Evolutionary conservation across 2,113 vertebrate genomes (phyloP), one percentile per base, ranked within the genome.

Genomic region (Odocoileus hemionus): DNA sequence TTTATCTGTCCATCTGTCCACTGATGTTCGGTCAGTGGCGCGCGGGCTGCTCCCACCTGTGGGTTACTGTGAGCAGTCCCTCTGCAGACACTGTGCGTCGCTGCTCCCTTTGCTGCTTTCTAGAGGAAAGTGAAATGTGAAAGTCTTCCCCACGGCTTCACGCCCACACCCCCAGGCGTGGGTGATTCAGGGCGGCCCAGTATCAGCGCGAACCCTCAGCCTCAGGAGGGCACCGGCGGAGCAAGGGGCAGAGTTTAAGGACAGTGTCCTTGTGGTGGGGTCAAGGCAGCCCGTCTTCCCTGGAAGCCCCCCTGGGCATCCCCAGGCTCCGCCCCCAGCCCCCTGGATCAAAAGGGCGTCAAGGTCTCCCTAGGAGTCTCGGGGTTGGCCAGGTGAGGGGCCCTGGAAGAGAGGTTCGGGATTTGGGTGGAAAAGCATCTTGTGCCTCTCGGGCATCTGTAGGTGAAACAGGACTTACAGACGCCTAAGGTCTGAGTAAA

Each of bases 121-220:
- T 28, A 54, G 9, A 74, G 50, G 16, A 55, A 39, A 36, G 6
- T 89, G n/a, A 74, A 43, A 30, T 11, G 16, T 13, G 1, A 15
- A 50, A 25, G 43, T 23, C 58, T 25, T 39, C 45, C 39, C 57
- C 58, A 9, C 3, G 4, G 2, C 43, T 4, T 19, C 57, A 47
- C 0, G 5, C 84, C 45, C 30, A 26, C 8, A 16, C 30, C 45
- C 13, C 1, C 2, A 3, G 61, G 21, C 9, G 11, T 0, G 3
- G 3, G 58, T 25, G 43, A 36, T 17, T 33, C 45, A 67, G 60
- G 64, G 64, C 19, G 23, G 21, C 33, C 2, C 43, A 67, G 60
- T 6, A 23, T 16, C 45, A 16, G 1, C 25, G 13, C 45, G 1
- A 16, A 87, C 45, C 21, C 45, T 36, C 60, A 4, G 30, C 30